These are phyloP conservation scores for Metallyticus violacea DNA, from an alignment of 2,888 invertebrate species.

Conservation along the genomic window DNA sequence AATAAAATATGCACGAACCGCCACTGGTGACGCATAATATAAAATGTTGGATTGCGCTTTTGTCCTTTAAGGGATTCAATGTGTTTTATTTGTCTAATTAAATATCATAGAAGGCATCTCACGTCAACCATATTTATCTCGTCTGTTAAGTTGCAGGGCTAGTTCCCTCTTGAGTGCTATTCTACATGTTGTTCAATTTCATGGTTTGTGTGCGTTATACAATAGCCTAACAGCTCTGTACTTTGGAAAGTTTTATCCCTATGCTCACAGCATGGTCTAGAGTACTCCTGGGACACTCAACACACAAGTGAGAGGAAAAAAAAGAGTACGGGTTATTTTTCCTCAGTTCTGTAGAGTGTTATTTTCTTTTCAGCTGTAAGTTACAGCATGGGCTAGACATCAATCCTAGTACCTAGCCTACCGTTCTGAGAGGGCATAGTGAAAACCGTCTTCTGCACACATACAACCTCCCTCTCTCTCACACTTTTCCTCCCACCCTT, in stretches of 20 bases:
- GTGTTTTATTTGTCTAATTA: no score
- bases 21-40: no score
- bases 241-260: not conserved
- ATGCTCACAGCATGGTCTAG: not conserved
- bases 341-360: constrained; percentile 22
- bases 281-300: not conserved
- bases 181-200: not conserved
- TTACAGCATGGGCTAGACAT: constrained; percentile 32
- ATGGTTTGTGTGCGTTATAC: not conserved
- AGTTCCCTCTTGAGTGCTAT: not conserved
- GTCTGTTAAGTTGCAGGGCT: not conserved
- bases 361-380: constrained; percentile 33
- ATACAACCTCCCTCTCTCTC: not conserved
- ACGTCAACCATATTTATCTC: not conserved
- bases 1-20: no score
- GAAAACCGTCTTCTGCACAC: constrained; percentile 12
- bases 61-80: no score
- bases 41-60: no score
- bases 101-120: not conserved
- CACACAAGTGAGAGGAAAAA: not conserved
- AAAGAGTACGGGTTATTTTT: not conserved
- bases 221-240: not conserved
- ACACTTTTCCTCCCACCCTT: constrained; percentile 2
- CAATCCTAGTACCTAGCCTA: constrained; percentile 28
- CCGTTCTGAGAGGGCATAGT: constrained; percentile 7